Conservation (phyloP, 2,888 invertebrate genomes). For the Metallyticus violacea region DNA sequence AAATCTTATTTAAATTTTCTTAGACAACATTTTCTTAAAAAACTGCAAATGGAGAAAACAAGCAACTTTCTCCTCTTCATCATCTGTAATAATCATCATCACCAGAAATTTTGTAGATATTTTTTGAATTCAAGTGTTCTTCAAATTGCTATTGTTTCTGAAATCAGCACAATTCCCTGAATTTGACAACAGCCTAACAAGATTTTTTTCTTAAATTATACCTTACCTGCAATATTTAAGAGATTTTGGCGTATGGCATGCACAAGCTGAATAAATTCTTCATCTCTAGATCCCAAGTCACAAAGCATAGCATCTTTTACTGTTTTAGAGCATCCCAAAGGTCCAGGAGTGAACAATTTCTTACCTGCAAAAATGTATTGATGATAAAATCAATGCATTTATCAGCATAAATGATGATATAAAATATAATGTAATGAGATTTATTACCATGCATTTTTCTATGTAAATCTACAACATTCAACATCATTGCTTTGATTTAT, state of each 20-base stretch:
- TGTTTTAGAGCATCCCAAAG: constrained; percentile 43
- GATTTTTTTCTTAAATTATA: neutral
- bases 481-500: neutral
- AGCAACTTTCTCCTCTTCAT: too few relatives aligned
- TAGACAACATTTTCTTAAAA: too few relatives aligned
- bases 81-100: too few relatives aligned
- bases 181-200: too few relatives aligned
- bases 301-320: constrained; percentile 46
- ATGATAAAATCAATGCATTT: neutral
- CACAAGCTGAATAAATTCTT: constrained; percentile 45
- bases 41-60: too few relatives aligned
- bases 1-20: too few relatives aligned
- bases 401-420: neutral
- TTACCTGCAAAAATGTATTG: constrained; percentile 25
- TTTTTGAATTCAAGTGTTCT: too few relatives aligned
- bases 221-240: constrained; percentile 20
- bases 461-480: neutral
- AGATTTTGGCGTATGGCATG: constrained; percentile 40
- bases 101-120: too few relatives aligned
- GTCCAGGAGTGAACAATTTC: constrained; percentile 50
- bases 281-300: constrained; percentile 48
- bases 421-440: neutral
- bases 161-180: too few relatives aligned
- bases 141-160: neutral
- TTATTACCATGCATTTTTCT: neutral